Evolutionary conservation across 2,113 vertebrate species (phyloP), one percentile per base, ranked within the genome.

Genomic region (Chlorodrepanis virens): DNA sequence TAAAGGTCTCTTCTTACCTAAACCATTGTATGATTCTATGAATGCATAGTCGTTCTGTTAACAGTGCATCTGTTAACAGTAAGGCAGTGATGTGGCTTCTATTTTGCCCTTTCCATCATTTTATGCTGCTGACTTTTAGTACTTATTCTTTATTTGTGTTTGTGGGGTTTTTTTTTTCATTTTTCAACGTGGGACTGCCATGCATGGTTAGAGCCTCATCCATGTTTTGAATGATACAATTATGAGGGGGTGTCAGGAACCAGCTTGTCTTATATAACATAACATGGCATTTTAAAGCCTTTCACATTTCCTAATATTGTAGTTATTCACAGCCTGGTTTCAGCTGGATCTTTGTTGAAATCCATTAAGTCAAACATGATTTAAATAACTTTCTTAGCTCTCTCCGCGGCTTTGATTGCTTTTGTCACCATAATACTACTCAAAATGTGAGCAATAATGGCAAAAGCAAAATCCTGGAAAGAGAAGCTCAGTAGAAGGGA

Each of bases 391-490:
- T 89, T 65, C 77, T 81, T 40, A 76, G 29, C 9, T 54, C 19
- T 83, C 40, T 79, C 27, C 7, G 13, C 31, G 8, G 22, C 19
- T 89, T 92, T 89, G 63, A 82, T 80, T 94, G 50, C 37, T 89
- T 67, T 87, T 94, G 45, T 69, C 47, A 74, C 28, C 76, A 13
- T 57, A 79, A 71, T 65, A 65, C 31, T 75, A 25, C 92, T 95
- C 74, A 69, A 71, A 75, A 76, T 44, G 54, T 35, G 14, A 83
- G 23, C 28, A 64, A 50, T 27, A 80, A 71, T 29, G 71, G 33
- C 16, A 80, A 92, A 94, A 86, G 22, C 86, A 88, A 90, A 87
- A 72, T 81, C 57, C 39, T 87, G 78, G 53, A 28, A 96, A 86
- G 21, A 70, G 12, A 35, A 57, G 65, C 7, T 60, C 80, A 44